Evolutionary conservation across 2,113 vertebrate species (phyloP).

Genomic region (Atrichornis clamosus): DNA sequence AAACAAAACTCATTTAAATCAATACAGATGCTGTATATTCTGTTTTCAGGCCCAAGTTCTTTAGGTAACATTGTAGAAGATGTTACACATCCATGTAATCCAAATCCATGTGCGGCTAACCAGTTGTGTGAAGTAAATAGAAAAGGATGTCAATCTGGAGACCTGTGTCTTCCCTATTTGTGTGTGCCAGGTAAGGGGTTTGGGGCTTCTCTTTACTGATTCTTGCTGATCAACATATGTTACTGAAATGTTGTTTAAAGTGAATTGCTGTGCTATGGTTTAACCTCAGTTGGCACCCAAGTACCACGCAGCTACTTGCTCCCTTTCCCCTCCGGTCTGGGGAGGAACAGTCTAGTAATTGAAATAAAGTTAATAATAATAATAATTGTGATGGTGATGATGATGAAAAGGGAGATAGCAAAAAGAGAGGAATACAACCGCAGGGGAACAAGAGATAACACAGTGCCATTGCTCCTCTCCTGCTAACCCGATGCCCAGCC

Average conservation of each 20-base stretch:
- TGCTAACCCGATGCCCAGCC: background rate
- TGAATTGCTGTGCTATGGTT: background rate
- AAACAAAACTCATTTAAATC: background rate
- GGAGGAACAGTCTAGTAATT: background rate
- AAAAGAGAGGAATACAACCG: background rate
- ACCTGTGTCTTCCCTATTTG: constrained; percentile 86
- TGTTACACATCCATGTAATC: constrained; percentile 97
- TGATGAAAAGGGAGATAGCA: background rate
- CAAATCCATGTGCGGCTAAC: constrained; percentile 91
- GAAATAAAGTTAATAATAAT: background rate
- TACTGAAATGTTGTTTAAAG: background rate
- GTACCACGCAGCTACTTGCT: rapidly evolving
- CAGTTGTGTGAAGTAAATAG: constrained; percentile 95
- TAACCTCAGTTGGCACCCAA: background rate
- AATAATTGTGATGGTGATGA: background rate
- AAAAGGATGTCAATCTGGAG: constrained; percentile 84
- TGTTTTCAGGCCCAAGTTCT: constrained; percentile 83
- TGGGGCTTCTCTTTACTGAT: background rate
- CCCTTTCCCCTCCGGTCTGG: rapidly evolving
- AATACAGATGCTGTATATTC: background rate
- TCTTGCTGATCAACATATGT: background rate
- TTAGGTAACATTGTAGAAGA: constrained; percentile 85
- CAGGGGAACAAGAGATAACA: background rate
- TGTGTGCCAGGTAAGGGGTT: constrained; percentile 85
- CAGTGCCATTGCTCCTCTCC: background rate